phyloP scores from a whole-genome alignment of 2,888 invertebrate genomes.

The Gerris lacustris region DNA sequence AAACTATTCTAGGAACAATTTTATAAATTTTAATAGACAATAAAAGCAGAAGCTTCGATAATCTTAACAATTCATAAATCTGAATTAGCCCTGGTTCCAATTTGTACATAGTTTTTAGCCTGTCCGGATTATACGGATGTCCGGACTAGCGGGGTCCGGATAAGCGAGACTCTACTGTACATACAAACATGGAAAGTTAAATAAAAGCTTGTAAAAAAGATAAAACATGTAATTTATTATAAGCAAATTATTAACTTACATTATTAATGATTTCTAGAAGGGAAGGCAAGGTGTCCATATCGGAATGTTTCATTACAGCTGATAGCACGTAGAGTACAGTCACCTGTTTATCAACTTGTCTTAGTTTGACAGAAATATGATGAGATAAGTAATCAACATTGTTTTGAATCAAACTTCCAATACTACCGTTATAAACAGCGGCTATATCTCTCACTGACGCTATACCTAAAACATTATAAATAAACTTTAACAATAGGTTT shows the following conservation, averaged over 20 bases:
- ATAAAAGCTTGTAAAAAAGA: no score
- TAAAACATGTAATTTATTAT: background rate
- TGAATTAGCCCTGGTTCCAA: no score
- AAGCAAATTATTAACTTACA: constrained; percentile 38
- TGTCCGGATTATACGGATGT: no score
- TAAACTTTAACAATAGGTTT: no score
- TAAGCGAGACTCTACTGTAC: no score
- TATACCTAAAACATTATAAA: constrained; percentile 19
- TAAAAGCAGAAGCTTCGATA: no score
- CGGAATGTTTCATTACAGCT: constrained; percentile 58
- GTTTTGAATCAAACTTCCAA: constrained; percentile 49
- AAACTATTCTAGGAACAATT: no score
- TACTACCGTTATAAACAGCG: constrained; percentile 44
- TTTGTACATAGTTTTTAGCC: no score
- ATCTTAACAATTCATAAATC: no score
- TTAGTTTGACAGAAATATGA: constrained; percentile 53
- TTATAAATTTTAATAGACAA: no score
- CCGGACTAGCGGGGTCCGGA: no score
- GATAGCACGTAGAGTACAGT: constrained; percentile 58
- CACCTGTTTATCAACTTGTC: constrained; percentile 45
- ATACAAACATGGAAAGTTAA: no score
- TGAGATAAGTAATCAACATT: constrained; percentile 65
- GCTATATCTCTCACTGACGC: constrained; percentile 38
- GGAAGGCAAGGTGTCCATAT: constrained; percentile 49
- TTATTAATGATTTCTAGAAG: constrained; percentile 56